Percentiles rank a stretch among this genome's conserved stretches.
Conservation (phyloP, 2,888 invertebrate species). For the Sepioteuthis lessoniana region DNA sequence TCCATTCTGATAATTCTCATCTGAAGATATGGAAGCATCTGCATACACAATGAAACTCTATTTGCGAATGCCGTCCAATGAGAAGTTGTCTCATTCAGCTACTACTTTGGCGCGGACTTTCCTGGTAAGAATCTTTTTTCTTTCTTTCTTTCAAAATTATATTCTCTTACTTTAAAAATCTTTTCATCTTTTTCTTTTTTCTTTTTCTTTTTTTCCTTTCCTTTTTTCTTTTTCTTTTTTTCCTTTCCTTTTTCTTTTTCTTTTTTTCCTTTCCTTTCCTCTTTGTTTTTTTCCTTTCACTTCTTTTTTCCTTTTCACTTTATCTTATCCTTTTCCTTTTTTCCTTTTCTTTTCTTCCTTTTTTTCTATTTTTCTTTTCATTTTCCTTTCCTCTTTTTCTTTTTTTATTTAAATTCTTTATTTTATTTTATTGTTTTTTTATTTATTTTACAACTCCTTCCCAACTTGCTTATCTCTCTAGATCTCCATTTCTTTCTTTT, state of each 20-base stretch:
- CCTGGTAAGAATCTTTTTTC: not conserved
- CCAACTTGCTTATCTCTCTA: not conserved
- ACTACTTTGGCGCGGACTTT: conserved; percentile 33
- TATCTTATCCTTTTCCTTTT: not conserved
- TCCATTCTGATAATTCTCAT: not conserved
- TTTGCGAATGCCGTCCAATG: not conserved
- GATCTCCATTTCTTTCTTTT: not conserved
- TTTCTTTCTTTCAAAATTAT: not conserved
- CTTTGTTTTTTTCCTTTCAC: not conserved
- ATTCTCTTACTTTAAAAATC: not conserved
- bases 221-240: not conserved
- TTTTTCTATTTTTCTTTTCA: not conserved
- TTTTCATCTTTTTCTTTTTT: no score
- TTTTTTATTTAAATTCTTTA: no score
- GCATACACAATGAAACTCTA: not conserved
- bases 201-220: not conserved
- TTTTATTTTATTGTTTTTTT: no score
- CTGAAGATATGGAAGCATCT: conserved; percentile 10
- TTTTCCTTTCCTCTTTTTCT: not conserved
- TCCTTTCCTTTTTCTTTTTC: not conserved
- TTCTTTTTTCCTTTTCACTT: not conserved
- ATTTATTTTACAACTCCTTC: not conserved
- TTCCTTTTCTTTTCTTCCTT: no score
- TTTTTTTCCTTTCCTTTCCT: not conserved
- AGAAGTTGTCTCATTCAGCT: conserved; percentile 18